A percentile compares a stretch with the other conserved stretches of the same genome.
phyloP scores from a whole-genome alignment of 2,113 vertebrate species.

The Xenotilapia leptura region DNA sequence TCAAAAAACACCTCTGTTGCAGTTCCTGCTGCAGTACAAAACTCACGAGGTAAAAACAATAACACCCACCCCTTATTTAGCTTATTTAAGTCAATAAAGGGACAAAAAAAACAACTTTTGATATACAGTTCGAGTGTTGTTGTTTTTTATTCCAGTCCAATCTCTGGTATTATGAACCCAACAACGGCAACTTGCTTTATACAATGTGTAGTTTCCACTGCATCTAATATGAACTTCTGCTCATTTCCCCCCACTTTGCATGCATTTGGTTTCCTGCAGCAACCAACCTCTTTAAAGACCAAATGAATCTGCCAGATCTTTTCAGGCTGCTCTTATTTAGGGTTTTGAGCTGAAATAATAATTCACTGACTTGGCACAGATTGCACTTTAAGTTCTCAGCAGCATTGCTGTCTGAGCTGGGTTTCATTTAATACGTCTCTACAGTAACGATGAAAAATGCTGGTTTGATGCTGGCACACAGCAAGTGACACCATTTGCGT shows the following conservation, averaged over 20 bases:
- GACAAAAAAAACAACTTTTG: background rate
- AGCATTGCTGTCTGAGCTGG: background rate
- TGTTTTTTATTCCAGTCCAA: no score
- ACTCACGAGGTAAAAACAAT: background rate
- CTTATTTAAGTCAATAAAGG: background rate
- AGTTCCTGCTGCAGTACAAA: background rate
- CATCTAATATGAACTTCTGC: background rate
- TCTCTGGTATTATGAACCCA: background rate
- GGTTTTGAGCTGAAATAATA: background rate
- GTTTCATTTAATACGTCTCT: constrained; percentile 4
- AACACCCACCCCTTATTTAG: background rate
- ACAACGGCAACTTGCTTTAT: background rate
- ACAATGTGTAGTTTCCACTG: background rate
- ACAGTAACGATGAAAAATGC: background rate
- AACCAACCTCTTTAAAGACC: background rate
- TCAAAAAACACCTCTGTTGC: background rate
- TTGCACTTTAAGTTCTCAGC: constrained; percentile 9
- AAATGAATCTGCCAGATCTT: constrained; percentile 16
- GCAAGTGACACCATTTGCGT: background rate
- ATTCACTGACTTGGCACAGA: constrained; percentile 18
- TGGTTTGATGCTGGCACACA: background rate
- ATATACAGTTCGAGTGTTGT: rapidly evolving
- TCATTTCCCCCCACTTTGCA: background rate
- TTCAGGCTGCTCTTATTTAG: constrained; percentile 33
- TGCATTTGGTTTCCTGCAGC: constrained; percentile 21